Evolutionary conservation across 2,797 vertebrate genomes (phyloP), one percentile per base, ranked within the genome.

Genomic region (Parotocinclus haroldoi): DNA sequence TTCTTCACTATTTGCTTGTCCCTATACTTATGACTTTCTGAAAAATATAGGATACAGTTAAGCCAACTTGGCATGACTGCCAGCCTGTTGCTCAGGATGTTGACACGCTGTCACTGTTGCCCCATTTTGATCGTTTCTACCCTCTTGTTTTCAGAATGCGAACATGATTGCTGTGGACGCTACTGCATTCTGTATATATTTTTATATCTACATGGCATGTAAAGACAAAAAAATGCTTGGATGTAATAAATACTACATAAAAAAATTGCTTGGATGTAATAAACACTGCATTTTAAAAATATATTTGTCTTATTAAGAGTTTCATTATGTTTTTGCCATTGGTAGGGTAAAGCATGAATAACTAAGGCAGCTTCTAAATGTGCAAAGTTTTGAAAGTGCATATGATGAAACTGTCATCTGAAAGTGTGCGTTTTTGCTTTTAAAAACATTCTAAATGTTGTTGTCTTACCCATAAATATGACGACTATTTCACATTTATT

Each of bases 181-280:
- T 11, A 49, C 49, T 61, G 37, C 17, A 37, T 55, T 12, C 57
- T 62, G 63, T 67, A 60, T 56, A 74, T 74, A 69, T 74, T 74
- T 74, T 74, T 74, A 50, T 74, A 69, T 69, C 50, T 60, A 60
- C 61, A 46, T 63, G 58, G 61, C 61, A 69, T 50, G n/a, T 44
- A 62, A 68, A 64, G 17, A 38, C 9, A 27, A 36, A 51, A 51
- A 63, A 62, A 60, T 9, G 9, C 45, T 17, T 51, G 38, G 27
- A 64, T 64, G 55, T 60, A 69, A 73, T 73, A 69, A 73, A 73
- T 14, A 54, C n/a, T 60, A 66, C 49, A 69, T 48, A 19, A 63
- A 68, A 68, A 48, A 44, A 6, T 0, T n/a, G 10, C 45, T 17
- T 51, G 38, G 27, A 64, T 64, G 55, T 60, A 69, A 73, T 73